phyloP scores from a whole-genome alignment of 2,113 vertebrate species.

The Cromileptes altivelis region DNA sequence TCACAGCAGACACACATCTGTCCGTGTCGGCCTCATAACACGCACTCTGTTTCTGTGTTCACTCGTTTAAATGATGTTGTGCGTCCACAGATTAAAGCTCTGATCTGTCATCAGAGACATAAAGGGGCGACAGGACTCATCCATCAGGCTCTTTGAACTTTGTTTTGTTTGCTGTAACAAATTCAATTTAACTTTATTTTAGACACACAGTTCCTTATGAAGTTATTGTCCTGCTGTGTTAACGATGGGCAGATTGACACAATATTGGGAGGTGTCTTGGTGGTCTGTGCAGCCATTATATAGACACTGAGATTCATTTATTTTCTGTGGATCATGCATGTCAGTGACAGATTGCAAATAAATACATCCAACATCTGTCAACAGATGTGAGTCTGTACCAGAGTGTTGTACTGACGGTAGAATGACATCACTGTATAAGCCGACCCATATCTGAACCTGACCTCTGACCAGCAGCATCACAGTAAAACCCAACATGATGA shows the following conservation, averaged over 20 bases:
- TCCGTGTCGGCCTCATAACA: not conserved
- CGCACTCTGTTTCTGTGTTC: not conserved
- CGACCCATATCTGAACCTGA: not conserved
- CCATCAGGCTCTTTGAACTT: not conserved
- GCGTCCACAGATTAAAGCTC: not conserved
- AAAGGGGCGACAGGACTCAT: not conserved
- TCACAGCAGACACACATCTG: constrained; percentile 45
- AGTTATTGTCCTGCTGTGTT: not conserved
- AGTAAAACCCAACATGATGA: not conserved
- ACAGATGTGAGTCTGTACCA: no score
- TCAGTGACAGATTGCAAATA: no score
- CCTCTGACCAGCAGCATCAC: not conserved
- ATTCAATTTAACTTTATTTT: no score
- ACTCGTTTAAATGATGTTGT: not conserved
- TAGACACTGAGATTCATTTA: no score
- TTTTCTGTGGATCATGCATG: no score
- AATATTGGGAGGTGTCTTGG: not conserved
- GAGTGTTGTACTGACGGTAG: no score
- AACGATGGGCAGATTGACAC: not conserved
- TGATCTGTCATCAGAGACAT: not conserved
- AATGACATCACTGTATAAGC: no score
- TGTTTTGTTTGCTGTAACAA: not conserved
- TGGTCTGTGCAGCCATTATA: no score
- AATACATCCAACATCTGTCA: no score
- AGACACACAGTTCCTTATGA: no score